A percentile compares a stretch with the other conserved stretches of the same genome.
phyloP scores from a whole-genome alignment of 2,888 invertebrate genomes.

The Pinctada fucata region DNA sequence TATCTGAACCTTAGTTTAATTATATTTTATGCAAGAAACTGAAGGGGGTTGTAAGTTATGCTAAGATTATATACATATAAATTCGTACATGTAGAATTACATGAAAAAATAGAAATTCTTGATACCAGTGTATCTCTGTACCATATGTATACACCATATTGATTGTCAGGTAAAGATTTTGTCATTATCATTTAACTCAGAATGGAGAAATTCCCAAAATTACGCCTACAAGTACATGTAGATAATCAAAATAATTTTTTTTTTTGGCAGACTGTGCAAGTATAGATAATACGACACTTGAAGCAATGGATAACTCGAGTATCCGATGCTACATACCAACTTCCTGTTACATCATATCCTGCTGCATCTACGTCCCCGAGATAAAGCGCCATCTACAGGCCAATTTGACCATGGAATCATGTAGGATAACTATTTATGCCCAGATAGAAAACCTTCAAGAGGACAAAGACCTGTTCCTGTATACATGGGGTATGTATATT shows the following conservation, averaged over 20 bases:
- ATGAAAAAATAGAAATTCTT: no score
- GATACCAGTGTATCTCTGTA: no score
- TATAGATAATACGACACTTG: not conserved
- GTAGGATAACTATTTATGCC: constrained; percentile 38
- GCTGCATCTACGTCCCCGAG: constrained; percentile 40
- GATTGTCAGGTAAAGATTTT: no score
- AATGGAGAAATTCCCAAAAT: no score
- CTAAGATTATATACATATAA: no score
- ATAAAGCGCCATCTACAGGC: constrained; percentile 39
- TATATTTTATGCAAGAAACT: not conserved
- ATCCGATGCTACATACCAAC: constrained; percentile 7
- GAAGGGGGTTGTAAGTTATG: not conserved
- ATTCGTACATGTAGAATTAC: no score
- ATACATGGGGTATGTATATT: constrained; percentile 46
- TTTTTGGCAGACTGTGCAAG: constrained; percentile 12
- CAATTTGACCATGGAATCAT: constrained; percentile 37
- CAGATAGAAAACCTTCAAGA: constrained; percentile 41
- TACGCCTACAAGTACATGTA: no score
- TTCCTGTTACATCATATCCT: constrained; percentile 44
- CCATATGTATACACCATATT: no score
- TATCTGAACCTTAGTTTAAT: not conserved
- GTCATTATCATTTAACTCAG: no score
- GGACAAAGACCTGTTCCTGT: constrained; percentile 40
- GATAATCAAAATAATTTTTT: no score
- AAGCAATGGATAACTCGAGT: not conserved